Conservation (phyloP, 2,113 vertebrate species). For the Willisornis vidua region DNA sequence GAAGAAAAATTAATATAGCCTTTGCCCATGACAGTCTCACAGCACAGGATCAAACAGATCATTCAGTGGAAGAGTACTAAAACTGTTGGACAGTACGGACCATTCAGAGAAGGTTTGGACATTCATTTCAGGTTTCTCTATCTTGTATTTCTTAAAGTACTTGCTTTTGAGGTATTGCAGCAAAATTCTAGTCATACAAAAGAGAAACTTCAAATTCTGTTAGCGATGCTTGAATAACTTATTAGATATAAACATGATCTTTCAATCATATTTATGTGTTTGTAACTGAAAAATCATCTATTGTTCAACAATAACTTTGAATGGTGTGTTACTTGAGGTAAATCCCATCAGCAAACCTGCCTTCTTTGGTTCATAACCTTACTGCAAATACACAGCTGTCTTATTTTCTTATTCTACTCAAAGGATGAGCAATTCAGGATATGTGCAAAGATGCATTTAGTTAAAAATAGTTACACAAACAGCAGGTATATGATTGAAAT, state of each 20-base stretch:
- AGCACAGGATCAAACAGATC: neutral
- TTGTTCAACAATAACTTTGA: neutral
- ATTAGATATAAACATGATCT: neutral
- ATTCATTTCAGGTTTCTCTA: neutral
- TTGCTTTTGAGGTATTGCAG: neutral
- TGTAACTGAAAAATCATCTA: neutral
- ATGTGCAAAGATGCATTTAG: neutral
- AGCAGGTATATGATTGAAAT: neutral
- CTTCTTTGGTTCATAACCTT: neutral
- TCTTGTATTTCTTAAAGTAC: neutral
- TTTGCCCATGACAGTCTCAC: neutral
- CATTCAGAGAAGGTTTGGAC: neutral
- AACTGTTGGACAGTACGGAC: neutral
- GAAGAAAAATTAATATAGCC: neutral
- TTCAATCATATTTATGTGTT: neutral
- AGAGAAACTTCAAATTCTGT: neutral
- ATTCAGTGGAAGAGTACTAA: neutral
- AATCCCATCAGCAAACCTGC: neutral
- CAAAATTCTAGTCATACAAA: neutral
- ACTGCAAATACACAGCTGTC: neutral
- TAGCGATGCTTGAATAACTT: neutral
- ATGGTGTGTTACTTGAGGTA: neutral
- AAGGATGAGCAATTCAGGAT: neutral
- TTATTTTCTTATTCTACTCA: neutral
- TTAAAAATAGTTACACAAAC: neutral